These are phyloP conservation scores for Brienomyrus brachyistius DNA, from an alignment of 2,113 vertebrate genomes.

Conservation along the genomic window DNA sequence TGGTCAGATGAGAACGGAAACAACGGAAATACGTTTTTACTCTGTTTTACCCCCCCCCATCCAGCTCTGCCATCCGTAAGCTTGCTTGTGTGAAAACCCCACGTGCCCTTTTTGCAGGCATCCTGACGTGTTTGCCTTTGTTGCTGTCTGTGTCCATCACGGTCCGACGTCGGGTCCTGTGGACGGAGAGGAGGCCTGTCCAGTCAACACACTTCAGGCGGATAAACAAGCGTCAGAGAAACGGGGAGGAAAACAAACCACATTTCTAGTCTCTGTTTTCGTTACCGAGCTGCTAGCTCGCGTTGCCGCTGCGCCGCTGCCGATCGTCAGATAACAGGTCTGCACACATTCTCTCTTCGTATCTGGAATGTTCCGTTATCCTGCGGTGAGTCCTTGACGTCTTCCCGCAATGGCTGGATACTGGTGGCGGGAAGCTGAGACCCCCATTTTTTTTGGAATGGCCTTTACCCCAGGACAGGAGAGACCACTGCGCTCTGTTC, in stretches of 20 bases:
- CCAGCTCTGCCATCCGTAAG: not conserved
- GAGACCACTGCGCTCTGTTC: not conserved
- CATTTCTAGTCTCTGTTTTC: not conserved
- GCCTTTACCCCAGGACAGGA: not conserved
- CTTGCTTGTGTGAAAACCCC: not conserved
- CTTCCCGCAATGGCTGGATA: not conserved
- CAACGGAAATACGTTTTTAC: constrained; percentile 11
- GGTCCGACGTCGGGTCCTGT: not conserved
- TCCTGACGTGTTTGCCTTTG: not conserved
- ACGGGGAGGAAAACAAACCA: not conserved
- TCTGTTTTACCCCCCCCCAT: not conserved
- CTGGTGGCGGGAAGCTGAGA: not conserved
- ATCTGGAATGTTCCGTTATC: constrained; percentile 7
- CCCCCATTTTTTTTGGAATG: not conserved
- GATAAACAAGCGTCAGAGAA: not conserved
- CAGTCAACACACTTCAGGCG: not conserved
- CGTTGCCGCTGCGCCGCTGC: too few relatives aligned
- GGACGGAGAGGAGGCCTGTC: not conserved
- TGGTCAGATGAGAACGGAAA: constrained; percentile 16
- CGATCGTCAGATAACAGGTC: not conserved
- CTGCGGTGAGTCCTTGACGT: not conserved
- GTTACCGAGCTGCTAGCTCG: not conserved
- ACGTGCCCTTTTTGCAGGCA: not conserved
- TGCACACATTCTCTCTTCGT: not conserved
- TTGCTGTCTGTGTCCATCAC: not conserved